Evolutionary conservation across 2,888 invertebrate species (phyloP).

Genomic region (Pseudococcus longispinus): DNA sequence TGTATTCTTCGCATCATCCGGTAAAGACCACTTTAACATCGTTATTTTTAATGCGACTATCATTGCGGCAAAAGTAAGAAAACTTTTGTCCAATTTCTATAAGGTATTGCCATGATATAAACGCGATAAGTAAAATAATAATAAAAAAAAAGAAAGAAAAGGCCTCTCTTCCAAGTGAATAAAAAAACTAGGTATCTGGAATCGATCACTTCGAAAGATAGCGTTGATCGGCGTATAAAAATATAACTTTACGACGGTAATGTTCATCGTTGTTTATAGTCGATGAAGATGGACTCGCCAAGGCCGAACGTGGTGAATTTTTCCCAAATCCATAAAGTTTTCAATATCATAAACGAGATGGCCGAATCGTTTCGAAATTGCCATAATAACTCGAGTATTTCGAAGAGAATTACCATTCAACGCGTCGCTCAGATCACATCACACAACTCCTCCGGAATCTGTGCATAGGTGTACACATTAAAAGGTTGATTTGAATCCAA

Average conservation of each 20-base stretch:
- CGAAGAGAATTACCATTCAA: too few species aligned
- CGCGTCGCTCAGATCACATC: too few species aligned
- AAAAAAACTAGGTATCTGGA: background rate
- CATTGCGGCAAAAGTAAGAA: conserved; percentile 46
- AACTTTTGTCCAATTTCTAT: conserved; percentile 49
- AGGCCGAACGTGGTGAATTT: too few species aligned
- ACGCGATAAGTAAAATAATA: background rate
- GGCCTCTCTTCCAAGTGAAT: background rate
- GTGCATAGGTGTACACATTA: background rate
- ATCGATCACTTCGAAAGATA: background rate
- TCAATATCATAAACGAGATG: background rate
- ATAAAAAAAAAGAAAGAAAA: background rate
- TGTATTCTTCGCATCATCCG: conserved; percentile 54
- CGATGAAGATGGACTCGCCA: background rate
- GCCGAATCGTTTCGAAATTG: background rate
- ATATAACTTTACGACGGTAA: background rate
- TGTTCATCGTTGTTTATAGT: background rate
- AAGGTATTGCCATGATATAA: conserved; percentile 14
- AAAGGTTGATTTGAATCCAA: background rate
- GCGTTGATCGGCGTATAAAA: background rate
- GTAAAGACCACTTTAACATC: conserved; percentile 51
- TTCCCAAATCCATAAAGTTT: background rate
- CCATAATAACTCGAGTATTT: too few species aligned
- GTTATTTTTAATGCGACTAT: conserved; percentile 33
- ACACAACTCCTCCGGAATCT: background rate